A percentile compares a stretch with the other conserved stretches of the same genome.
Evolutionary conservation across 2,113 vertebrate genomes (phyloP).

Genomic region (human): DNA sequence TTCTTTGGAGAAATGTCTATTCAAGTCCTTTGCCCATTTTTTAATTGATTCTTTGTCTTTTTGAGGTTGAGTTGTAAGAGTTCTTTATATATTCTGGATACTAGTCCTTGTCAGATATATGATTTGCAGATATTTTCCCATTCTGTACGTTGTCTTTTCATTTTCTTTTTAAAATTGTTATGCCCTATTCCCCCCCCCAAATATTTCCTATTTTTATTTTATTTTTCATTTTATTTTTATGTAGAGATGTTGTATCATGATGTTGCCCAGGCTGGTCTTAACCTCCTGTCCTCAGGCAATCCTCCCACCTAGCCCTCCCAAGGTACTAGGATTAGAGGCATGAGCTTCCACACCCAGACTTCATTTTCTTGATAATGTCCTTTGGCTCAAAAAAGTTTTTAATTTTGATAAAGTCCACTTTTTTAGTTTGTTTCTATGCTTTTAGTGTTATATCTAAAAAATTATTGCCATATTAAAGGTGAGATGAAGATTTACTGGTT

Average conservation of each 20-base stretch:
- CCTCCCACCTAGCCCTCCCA: neutral
- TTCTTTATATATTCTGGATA: neutral
- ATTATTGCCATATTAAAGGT: neutral
- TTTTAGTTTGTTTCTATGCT: conserved; percentile 19
- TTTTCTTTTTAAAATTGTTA: neutral
- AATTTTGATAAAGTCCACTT: conserved; percentile 5
- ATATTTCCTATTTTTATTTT: neutral
- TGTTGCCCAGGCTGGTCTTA: neutral
- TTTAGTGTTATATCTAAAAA: conserved; percentile 24
- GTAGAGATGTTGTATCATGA: neutral
- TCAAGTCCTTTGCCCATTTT: neutral
- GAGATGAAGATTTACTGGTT: neutral
- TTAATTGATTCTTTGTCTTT: neutral
- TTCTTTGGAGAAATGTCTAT: neutral
- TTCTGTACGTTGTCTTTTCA: neutral
- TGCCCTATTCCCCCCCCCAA: neutral
- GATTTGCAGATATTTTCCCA: neutral
- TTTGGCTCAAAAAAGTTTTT: neutral
- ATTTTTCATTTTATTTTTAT: neutral
- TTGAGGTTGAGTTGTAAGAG: neutral
- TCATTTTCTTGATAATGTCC: neutral
- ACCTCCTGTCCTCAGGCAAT: neutral
- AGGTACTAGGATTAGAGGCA: neutral
- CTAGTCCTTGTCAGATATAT: neutral
- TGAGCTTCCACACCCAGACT: neutral